Evolutionary conservation across 2,888 invertebrate species (phyloP), one percentile per base, ranked within the genome.

Genomic region (Vesta saturnalis): DNA sequence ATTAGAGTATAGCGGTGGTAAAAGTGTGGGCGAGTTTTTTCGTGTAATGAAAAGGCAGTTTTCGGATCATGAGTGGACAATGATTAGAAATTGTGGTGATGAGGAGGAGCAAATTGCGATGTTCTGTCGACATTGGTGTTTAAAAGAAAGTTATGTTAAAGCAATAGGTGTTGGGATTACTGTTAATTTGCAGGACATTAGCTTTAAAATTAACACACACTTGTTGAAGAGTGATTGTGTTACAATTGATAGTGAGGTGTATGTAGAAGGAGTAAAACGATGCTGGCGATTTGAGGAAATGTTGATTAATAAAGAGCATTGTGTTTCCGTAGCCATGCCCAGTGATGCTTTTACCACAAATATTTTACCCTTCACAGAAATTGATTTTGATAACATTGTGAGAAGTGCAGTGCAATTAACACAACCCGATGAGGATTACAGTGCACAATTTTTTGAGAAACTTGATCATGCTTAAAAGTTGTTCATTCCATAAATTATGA

Each of bases 91-190:
- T 43, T 85, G 84, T 68, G 78, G 83, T 10, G 84, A 83, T 56
- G 91, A 94, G 74, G 78, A 79, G 18, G 87, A 91, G n/a, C 91
- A 94, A 81, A 84, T 95, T 35, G 86, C 86, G 14, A 91, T 91
- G 79, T 98, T 97, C 84, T 96, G 92, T 82, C 87, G 97, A 70
- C 88, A 93, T 78, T 98, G 98, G 97, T 93, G 95, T 77, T 85
- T 98, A 57, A 98, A 98, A 84, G 97, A 98, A 83, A 93, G 96
- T 80, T 96, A 95, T 81, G 93, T 95, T 0, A 98, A 98, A 85
- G 96, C 97, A 72, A 87, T 92, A 62, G 97, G 97, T 16, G 85
- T 92, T 19, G 97, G 97, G 23, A 90, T 98, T 61, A 91, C 92
- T 0, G 86, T 92, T 71, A 90, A 94, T 77, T 86, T 98, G 52